Base-by-base conservation (phyloP, 2,888 invertebrate genomes). In the Didymodactylos carnosus region DNA sequence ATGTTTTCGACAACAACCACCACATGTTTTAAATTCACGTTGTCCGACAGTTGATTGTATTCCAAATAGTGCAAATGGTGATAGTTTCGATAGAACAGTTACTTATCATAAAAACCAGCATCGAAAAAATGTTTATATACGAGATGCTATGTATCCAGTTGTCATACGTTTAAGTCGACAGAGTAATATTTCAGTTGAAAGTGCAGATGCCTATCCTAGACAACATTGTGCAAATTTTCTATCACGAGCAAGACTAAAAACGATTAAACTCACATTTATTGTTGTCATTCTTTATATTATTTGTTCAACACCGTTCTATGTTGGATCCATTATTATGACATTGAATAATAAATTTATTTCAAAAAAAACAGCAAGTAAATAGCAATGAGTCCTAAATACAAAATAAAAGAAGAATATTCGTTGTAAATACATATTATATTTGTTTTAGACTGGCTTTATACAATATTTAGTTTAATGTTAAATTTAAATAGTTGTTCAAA, bases 211-310 rank as follows among this genome's bases (percentile, higher is more conserved):
- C 71, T 80, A 78, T n/a, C 81, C 81, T 1, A 76, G 82, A 40
- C 81, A 81, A 6, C 83, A 83, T 77, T 81, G 84, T 23, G 80
- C 80, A 72, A 85, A 86, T 3, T 82, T 87, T 72, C 86, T 83
- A 71, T 82, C 83, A 25, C 79, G 80, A 72, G 82, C 84, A 16
- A 84, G 84, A 75, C 80, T 85, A n/a, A 85, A 84, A 77, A 86
- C 86, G 5, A 81, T 86, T 11, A 84, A 85, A 75, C 78, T 86
- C 75, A 86, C 86, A 7, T 78, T 84, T 69, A 82, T 84, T 0
- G 86, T 86, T 16, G 83, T 86, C 35, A 78, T 86, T 39, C 87
- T 88, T 80, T 89, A 89, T 81, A 86, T 88, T 53, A 81, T 87
- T 70, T 88, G 89, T 78, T 89, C 88, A 79, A 86, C 87, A 70